Conservation (phyloP, 2,888 invertebrate genomes). For the Nysson spinosus region DNA sequence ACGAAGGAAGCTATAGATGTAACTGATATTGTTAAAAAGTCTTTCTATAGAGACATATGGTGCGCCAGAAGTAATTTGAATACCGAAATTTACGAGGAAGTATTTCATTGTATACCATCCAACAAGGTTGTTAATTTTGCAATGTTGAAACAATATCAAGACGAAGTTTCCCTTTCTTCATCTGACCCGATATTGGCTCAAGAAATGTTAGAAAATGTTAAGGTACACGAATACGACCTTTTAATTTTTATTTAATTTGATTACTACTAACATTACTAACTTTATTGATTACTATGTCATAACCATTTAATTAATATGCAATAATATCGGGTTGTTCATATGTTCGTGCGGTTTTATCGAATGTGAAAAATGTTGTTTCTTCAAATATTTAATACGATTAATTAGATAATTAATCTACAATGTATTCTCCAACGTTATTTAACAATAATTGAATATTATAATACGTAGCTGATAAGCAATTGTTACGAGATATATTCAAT, state of each 20-base stretch:
- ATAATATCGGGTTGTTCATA: no score
- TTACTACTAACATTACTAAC: no score
- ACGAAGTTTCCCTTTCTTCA: slow-evolving; percentile 84
- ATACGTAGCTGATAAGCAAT: no score
- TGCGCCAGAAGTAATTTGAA: slow-evolving; percentile 88
- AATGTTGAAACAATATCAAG: slow-evolving; percentile 87
- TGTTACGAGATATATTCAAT: no score
- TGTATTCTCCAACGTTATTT: no score
- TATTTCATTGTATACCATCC: slow-evolving; percentile 94
- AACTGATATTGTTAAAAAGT: slow-evolving; percentile 85
- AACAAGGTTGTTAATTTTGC: slow-evolving; percentile 89
- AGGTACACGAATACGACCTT: slow-evolving; percentile 77
- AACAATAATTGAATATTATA: no score
- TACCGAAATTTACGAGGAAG: slow-evolving; percentile 93
- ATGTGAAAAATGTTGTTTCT: no score
- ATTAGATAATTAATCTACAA: no score
- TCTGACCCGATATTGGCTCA: slow-evolving; percentile 86
- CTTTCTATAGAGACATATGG: slow-evolving; percentile 93
- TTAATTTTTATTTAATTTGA: slow-evolving; percentile 10
- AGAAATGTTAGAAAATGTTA: slow-evolving; percentile 85
- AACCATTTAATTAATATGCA: no score
- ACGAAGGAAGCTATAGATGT: slow-evolving; percentile 80
- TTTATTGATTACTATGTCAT: no score
- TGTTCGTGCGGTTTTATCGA: no score
- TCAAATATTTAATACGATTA: no score